A percentile compares a stretch with the other conserved stretches of the same genome.
Conservation (phyloP, 2,113 vertebrate genomes). For the Pseudopodoces humilis region DNA sequence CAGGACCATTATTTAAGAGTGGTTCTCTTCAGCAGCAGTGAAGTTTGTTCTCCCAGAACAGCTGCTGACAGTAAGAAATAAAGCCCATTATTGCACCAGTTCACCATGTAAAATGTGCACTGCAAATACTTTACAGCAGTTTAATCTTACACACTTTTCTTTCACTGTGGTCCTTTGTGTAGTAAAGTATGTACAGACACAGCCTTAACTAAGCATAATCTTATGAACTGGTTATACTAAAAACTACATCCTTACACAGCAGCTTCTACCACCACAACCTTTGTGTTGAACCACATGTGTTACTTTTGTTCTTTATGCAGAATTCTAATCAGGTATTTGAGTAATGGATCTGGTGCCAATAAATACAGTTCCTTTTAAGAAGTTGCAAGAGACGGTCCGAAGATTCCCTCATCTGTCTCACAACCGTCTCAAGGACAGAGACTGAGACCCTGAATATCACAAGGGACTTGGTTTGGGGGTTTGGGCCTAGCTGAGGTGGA, state of each 20-base stretch:
- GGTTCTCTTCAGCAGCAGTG: not conserved
- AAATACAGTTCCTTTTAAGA: not conserved
- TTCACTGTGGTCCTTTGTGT: not conserved
- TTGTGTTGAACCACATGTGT: not conserved
- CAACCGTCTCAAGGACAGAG: too few species aligned
- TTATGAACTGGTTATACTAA: not conserved
- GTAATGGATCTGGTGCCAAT: not conserved
- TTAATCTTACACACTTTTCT: not conserved
- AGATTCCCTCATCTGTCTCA: too few species aligned
- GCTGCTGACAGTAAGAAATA: not conserved
- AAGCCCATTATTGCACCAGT: not conserved
- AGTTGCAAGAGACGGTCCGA: not conserved
- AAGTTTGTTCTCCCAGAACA: not conserved
- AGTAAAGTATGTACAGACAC: not conserved
- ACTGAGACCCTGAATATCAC: too few species aligned
- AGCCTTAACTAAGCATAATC: not conserved
- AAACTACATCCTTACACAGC: not conserved
- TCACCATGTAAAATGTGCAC: not conserved
- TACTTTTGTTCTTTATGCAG: not conserved
- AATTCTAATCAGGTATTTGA: not conserved
- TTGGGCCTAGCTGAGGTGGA: too few species aligned
- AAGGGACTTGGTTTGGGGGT: too few species aligned
- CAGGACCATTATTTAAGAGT: not conserved
- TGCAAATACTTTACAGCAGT: not conserved
- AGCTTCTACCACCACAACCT: not conserved